Conservation (phyloP, 2,797 vertebrate genomes). For the Trachops cirrhosus region DNA sequence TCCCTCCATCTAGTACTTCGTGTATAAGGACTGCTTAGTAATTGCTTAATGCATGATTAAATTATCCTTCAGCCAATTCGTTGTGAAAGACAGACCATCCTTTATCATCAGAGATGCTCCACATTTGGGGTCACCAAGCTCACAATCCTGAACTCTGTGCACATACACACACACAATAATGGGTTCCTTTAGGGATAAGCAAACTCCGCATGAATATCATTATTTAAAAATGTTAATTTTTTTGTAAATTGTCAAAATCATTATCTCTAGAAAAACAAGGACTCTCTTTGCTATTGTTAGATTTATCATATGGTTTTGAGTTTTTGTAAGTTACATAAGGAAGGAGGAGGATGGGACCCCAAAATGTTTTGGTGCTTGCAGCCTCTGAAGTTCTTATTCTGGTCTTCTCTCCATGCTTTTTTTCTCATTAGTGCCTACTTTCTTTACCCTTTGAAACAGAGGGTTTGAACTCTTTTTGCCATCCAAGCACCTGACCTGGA, state of each 20-base stretch:
- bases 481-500: background rate
- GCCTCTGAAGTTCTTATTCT: background rate
- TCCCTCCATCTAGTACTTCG: background rate
- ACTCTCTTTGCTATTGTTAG: background rate
- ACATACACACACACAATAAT: background rate
- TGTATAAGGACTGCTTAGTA: background rate
- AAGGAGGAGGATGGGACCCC: background rate
- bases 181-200: background rate
- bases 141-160: accelerated
- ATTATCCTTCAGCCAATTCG: background rate
- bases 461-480: background rate
- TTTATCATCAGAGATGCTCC: background rate
- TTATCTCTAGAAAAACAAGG: background rate
- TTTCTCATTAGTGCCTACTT: background rate
- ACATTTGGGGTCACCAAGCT: background rate
- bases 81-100: background rate
- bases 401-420: background rate
- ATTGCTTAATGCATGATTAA: background rate
- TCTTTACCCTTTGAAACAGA: background rate
- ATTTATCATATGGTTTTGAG: background rate
- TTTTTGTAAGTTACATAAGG: background rate
- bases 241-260: background rate
- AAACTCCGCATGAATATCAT: background rate
- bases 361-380: background rate
- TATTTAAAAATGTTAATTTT: background rate